phyloP scores from a whole-genome alignment of 2,113 vertebrate species.

The Psilopsiagon aymara region DNA sequence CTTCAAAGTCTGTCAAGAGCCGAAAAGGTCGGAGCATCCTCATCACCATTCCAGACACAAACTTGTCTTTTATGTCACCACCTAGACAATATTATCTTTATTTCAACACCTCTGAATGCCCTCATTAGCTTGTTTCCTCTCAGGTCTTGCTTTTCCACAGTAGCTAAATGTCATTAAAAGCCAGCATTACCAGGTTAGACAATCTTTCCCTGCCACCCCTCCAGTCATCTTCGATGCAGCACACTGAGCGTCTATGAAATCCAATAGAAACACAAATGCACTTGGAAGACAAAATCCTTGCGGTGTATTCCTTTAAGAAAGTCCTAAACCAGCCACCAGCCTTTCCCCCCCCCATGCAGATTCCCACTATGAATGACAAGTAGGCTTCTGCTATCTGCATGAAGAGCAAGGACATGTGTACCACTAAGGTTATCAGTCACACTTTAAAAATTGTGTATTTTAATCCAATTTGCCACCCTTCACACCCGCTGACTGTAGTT shows the following conservation, averaged over 20 bases:
- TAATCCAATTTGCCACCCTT: constrained; percentile 33
- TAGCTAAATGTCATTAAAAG: constrained; percentile 31
- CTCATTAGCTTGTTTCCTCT: constrained; percentile 55
- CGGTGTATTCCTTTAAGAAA: neutral
- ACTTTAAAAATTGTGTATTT: constrained; percentile 2
- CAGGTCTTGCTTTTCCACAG: constrained; percentile 27
- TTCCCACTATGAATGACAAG: neutral
- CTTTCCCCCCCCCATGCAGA: neutral
- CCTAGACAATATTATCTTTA: constrained; percentile 56
- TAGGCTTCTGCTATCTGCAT: neutral
- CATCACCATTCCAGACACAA: constrained; percentile 52
- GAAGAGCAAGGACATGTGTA: neutral
- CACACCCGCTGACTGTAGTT: neutral
- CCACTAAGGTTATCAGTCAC: neutral
- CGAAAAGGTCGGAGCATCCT: constrained; percentile 12
- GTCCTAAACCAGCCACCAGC: neutral
- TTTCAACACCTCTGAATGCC: constrained; percentile 52
- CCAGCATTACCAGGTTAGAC: neutral
- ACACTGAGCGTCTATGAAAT: neutral
- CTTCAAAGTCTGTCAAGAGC: neutral
- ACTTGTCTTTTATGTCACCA: constrained; percentile 48
- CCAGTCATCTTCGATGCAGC: neutral
- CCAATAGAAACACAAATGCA: neutral
- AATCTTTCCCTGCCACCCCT: neutral
- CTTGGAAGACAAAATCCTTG: neutral